phyloP scores from a whole-genome alignment of 2,888 invertebrate genomes.

The Stenolophus ochropezus region DNA sequence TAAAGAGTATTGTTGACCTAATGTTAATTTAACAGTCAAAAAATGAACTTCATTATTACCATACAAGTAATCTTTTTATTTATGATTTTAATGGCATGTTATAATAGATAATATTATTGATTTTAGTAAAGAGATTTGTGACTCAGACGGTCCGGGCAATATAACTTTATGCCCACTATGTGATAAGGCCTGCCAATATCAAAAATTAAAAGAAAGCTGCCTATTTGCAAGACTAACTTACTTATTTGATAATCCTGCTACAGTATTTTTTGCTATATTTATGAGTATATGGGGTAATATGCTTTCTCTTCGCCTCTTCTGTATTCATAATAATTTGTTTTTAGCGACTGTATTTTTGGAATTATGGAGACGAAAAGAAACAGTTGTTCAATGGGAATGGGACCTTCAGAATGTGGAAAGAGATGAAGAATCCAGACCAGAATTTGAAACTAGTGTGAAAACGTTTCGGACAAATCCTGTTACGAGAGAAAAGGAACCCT shows the following conservation, averaged over 20 bases:
- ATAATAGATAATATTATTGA: constrained; percentile 10
- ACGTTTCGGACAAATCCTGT: constrained; percentile 93
- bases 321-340: constrained; percentile 61
- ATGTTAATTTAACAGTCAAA: no score
- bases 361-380: constrained; percentile 95
- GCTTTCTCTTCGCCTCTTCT: no score
- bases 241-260: constrained; percentile 95
- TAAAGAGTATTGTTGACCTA: no score
- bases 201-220: constrained; percentile 89
- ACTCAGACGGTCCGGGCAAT: constrained; percentile 82
- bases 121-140: constrained; percentile 86
- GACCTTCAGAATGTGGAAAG: constrained; percentile 92
- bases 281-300: constrained; percentile 99
- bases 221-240: constrained; percentile 93
- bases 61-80: no score
- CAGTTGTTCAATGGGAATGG: constrained; percentile 97
- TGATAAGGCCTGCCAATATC: constrained; percentile 92
- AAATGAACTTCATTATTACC: no score
- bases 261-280: constrained; percentile 95
- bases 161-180: constrained; percentile 94
- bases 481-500: constrained; percentile 93
- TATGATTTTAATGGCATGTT: no score
- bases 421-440: constrained; percentile 93
- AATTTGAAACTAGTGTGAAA: constrained; percentile 92
- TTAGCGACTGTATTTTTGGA: constrained; percentile 93